These are phyloP conservation scores for Metacarcinus magister DNA, from an alignment of 2,888 invertebrate species.

Conservation along the genomic window DNA sequence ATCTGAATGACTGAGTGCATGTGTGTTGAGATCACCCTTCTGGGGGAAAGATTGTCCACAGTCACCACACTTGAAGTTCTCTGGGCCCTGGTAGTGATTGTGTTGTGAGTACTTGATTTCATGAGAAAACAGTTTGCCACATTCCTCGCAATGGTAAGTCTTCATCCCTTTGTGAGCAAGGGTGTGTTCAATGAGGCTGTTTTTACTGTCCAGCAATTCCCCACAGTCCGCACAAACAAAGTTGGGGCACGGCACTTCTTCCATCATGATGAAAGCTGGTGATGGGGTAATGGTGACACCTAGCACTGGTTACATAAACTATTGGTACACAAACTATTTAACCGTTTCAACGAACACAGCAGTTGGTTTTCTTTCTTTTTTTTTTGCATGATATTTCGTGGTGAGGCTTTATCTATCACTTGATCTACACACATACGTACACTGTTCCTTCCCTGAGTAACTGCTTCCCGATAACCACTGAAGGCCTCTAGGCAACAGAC, in stretches of 20 bases:
- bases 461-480: background rate
- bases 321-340: background rate
- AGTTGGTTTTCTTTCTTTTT: background rate
- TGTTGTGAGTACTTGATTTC: background rate
- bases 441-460: background rate
- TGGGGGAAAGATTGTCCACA: conserved; percentile 52
- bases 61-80: background rate
- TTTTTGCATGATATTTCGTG: background rate
- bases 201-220: conserved; percentile 17
- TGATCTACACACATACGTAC: background rate
- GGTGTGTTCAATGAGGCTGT: conserved; percentile 41
- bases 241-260: background rate
- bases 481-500: background rate
- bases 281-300: background rate
- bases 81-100: background rate
- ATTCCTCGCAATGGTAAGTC: conserved; percentile 58
- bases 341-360: background rate
- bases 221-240: conserved; percentile 56
- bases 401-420: background rate
- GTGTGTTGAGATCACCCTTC: conserved; percentile 55
- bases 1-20: conserved; percentile 21
- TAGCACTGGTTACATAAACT: background rate
- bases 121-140: conserved; percentile 54
- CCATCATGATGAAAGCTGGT: background rate
- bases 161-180: conserved; percentile 31